A percentile compares a stretch with the other conserved stretches of the same genome.
These are phyloP conservation scores for Aptenodytes forsteri DNA, from an alignment of 2,113 vertebrate genomes.

Conservation along the genomic window DNA sequence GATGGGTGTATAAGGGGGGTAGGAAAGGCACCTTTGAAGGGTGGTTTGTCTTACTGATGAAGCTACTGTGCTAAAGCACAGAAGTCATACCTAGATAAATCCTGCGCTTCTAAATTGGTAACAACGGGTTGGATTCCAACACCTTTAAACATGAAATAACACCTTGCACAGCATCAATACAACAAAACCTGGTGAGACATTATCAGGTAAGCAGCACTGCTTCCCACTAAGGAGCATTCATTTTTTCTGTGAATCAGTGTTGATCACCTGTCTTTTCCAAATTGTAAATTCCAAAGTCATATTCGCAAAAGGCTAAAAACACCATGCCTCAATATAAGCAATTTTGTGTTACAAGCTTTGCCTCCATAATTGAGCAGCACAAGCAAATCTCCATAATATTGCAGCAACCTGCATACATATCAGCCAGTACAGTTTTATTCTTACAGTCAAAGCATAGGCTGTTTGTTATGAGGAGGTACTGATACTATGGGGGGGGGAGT, in stretches of 20 bases:
- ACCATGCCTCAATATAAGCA: background rate
- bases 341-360: background rate
- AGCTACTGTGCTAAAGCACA: background rate
- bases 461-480: background rate
- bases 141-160: background rate
- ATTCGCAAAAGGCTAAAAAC: background rate
- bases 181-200: background rate
- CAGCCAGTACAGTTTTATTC: background rate
- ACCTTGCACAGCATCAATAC: background rate
- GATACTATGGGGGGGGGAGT: rapidly evolving
- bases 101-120: background rate
- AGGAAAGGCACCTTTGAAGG: background rate
- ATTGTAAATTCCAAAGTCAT: background rate
- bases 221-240: background rate
- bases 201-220: background rate
- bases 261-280: background rate
- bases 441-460: background rate
- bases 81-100: background rate
- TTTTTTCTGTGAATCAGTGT: background rate
- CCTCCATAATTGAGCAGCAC: background rate
- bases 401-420: background rate
- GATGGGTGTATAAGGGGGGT: background rate
- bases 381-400: background rate
- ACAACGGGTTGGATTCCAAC: background rate
- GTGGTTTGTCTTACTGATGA: background rate